phyloP scores from a whole-genome alignment of 1,140 invertebrate genomes.

The Parasteatoda tepidariorum region DNA sequence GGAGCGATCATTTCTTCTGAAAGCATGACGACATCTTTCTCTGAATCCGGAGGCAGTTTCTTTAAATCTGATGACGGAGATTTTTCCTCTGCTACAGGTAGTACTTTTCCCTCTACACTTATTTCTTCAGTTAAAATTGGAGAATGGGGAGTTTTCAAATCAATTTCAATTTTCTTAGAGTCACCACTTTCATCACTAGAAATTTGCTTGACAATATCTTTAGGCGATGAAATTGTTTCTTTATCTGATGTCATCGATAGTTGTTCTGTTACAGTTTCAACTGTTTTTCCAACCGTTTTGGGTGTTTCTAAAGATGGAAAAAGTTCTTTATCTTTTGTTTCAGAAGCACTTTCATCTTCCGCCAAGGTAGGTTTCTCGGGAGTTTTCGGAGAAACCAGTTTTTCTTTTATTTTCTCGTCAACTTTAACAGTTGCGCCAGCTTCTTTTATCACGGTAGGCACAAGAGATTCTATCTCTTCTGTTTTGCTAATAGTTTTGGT shows the following conservation, averaged over 20 bases:
- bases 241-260: no score
- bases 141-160: not conserved
- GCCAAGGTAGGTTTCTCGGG: no score
- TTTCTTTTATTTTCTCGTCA: not conserved
- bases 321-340: not conserved
- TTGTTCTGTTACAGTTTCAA: no score
- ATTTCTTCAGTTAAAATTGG: not conserved
- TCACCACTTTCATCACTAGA: not conserved
- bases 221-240: not conserved
- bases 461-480: not conserved
- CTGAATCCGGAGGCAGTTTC: not conserved
- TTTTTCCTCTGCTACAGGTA: not conserved
- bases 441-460: not conserved
- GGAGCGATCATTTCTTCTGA: not conserved
- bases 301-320: not conserved
- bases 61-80: no score
- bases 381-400: not conserved
- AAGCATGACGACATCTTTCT: not conserved
- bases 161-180: not conserved
- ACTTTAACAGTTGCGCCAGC: not conserved
- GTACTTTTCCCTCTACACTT: not conserved
- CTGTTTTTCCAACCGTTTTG: not conserved
- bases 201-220: not conserved
- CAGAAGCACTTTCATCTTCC: not conserved
- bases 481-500: not conserved